phyloP scores from a whole-genome alignment of 2,113 vertebrate species.

The Promerops cafer region DNA sequence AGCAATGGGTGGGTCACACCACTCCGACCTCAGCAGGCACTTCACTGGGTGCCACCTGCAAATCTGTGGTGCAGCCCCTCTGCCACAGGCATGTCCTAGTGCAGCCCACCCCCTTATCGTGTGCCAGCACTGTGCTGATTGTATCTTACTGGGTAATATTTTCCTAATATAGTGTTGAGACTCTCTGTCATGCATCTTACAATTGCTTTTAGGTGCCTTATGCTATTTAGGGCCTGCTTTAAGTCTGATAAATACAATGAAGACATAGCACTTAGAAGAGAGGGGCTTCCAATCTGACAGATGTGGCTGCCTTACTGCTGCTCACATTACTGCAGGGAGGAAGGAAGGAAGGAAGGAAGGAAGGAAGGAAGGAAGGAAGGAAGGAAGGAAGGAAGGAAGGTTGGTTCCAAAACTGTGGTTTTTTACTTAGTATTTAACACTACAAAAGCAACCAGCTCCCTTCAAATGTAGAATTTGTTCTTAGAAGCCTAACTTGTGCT shows the following conservation, averaged over 20 bases:
- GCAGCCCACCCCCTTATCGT: rapidly evolving
- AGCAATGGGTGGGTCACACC: neutral
- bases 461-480: neutral
- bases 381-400: neutral
- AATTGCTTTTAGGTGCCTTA: neutral
- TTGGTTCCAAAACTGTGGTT: neutral
- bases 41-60: neutral
- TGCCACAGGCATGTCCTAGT: neutral
- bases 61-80: neutral
- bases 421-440: neutral
- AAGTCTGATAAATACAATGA: neutral
- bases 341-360: too few relatives aligned
- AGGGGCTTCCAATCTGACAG: neutral
- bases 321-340: neutral
- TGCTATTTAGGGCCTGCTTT: neutral
- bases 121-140: neutral
- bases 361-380: neutral
- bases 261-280: neutral
- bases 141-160: neutral
- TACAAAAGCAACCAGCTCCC: neutral
- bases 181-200: neutral
- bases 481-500: neutral
- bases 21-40: neutral
- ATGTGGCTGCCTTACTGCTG: neutral
- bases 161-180: neutral